Percentiles rank a stretch among this genome's conserved stretches.
Evolutionary conservation across 2,888 invertebrate genomes (phyloP).

Genomic region (Onchidella celtica): DNA sequence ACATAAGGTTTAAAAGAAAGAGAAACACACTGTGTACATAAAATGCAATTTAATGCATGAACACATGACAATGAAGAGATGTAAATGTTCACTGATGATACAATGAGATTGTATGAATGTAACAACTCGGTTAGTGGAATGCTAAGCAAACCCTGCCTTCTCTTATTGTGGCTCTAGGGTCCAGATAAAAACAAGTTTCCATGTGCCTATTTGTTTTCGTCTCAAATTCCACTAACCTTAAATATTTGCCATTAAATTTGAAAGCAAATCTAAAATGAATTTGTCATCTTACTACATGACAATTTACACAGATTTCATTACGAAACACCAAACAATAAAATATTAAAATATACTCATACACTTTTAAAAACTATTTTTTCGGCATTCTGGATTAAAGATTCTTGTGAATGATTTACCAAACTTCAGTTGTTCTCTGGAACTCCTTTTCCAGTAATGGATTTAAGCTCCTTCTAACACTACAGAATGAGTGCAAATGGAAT

Average conservation of each 20-base stretch:
- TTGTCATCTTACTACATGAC: conserved; percentile 49
- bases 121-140: conserved; percentile 45
- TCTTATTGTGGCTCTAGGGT: conserved; percentile 20
- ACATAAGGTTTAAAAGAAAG: not conserved
- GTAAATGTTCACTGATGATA: not conserved
- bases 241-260: conserved; percentile 17
- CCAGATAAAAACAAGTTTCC: conserved; percentile 32
- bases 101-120: not conserved
- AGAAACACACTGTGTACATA: conserved; percentile 20
- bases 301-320: conserved; percentile 48
- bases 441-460: not conserved
- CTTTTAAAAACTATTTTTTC: conserved; percentile 46
- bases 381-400: conserved; percentile 49
- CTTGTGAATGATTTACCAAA: conserved; percentile 7
- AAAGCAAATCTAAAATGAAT: conserved; percentile 36
- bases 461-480: conserved; percentile 12
- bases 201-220: conserved; percentile 22
- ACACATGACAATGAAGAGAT: conserved; percentile 39
- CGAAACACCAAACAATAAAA: conserved; percentile 46
- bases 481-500: conserved; percentile 26
- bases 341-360: conserved; percentile 43
- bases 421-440: not conserved
- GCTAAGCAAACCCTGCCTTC: conserved; percentile 31
- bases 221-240: conserved; percentile 41
- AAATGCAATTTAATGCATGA: conserved; percentile 52